Evolutionary conservation across 2,797 vertebrate species (phyloP), one percentile per base, ranked within the genome.

Genomic region (Acanthurus tractus): DNA sequence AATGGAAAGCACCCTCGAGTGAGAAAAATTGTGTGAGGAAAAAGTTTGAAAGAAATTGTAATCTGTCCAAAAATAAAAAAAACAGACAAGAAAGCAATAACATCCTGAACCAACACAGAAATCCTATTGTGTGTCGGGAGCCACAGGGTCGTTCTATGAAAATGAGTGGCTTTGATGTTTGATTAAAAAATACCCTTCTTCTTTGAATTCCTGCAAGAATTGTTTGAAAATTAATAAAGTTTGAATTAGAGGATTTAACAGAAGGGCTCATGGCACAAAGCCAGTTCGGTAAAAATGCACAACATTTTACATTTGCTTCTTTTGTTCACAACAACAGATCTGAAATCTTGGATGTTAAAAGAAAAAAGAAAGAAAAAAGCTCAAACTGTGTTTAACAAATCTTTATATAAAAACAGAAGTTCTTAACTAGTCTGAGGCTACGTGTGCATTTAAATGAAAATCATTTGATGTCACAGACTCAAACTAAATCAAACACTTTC

Each of bases 161-260:
- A 92, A 92, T 89, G 66, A 90, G 82, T 76, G 23, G 65, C 91
- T 91, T 92, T 93, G 90, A 93, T 92, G 91, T 93, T 93, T 91
- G 89, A 92, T 93, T 90, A 85, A 91, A 92, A 91, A 89, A 88
- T 70, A 86, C 78, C 64, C 68, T 77, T 77, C 59, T 81, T 53
- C 76, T 87, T 63, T 65, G 74, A 89, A 90, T 79, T 66, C 77
- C 61, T 76, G 65, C 76, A 86, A 83, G 83, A 90, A 86, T 64
- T 85, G 79, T 89, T 88, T 73, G 69, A 83, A 86, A 91, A 86
- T 92, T 56, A 88, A 87, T 77, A 85, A 82, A 54, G 75, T 68
- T 83, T 79, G 70, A 89, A 86, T 92, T 85, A 86, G 71, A 82
- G 69, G 66, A 88, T 87, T 69, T 82, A 86, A 85, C 77, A 81